phyloP scores from a whole-genome alignment of 2,797 vertebrate genomes.

The Cuniculus paca region DNA sequence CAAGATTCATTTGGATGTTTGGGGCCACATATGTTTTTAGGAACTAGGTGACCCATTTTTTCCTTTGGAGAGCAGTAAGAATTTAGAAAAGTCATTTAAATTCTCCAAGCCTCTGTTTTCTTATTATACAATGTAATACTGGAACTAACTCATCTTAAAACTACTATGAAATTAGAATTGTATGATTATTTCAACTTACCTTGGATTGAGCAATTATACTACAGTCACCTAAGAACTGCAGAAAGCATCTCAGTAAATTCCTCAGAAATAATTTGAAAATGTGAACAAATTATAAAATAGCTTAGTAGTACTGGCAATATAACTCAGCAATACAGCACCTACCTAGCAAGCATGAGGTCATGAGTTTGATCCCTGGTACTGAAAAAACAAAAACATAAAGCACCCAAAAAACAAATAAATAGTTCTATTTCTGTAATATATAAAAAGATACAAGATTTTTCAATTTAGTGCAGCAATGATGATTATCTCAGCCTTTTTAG shows the following conservation, averaged over 20 bases:
- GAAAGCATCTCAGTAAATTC: constrained; percentile 80
- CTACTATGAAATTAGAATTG: constrained; percentile 46
- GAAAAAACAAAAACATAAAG: too few relatives aligned
- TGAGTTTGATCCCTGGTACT: too few relatives aligned
- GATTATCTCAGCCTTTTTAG: constrained; percentile 69
- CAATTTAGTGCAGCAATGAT: constrained; percentile 66
- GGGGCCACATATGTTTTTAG: neutral
- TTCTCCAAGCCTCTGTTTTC: constrained; percentile 53
- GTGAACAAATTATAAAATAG: constrained; percentile 84
- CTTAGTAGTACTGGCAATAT: too few relatives aligned
- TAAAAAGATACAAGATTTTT: constrained; percentile 77
- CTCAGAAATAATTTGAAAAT: constrained; percentile 77
- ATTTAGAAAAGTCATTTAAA: constrained; percentile 40
- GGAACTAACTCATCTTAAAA: constrained; percentile 28
- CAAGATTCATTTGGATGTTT: constrained; percentile 61
- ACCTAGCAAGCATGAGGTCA: too few relatives aligned
- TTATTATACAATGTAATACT: constrained; percentile 31
- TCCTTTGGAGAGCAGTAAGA: neutral
- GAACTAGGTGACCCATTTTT: neutral
- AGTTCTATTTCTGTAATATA: constrained; percentile 77
- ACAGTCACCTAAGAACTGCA: constrained; percentile 64
- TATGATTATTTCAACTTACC: constrained; percentile 17
- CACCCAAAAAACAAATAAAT: constrained; percentile 73
- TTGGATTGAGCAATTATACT: neutral
- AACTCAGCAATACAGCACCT: too few relatives aligned